Evolutionary conservation across 2,797 vertebrate genomes (phyloP), one percentile per base, ranked within the genome.

Genomic region (Pelochelys cantorii): DNA sequence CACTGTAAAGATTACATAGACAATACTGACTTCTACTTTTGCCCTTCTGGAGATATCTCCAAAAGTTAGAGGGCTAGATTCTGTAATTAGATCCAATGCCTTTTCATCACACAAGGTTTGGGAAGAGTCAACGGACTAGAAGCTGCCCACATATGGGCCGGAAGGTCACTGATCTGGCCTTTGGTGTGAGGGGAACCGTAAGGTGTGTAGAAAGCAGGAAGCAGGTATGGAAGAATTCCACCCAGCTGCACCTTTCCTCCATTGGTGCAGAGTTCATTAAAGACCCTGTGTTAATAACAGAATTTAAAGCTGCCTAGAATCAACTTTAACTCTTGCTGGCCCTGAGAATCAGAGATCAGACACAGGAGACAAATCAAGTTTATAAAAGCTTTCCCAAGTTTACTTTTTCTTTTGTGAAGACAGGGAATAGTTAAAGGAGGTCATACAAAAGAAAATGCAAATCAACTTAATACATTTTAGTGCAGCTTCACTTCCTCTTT

Each of bases 261-360:
- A 71, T n/a, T 1, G 74, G 22, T 31, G 5, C 7, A 34, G 18
- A 71, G 9, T 11, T 17, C 20, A 71, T 71, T 71, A 22, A 37
- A 71, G 20, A 71, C 2, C 34, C 65, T 11, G 20, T 71, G 57
- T 56, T 79, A 17, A 2, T 78, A n/a, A 54, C 57, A 85, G n/a
- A 88, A 81, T n/a, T 81, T 57, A 65, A 53, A 82, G 85, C 23
- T 82, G 14, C 79, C 74, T 74, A 93, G 81, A 92, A 94, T 84
- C 55, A 75, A 42, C 65, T 94, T 90, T 91, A 94, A 91, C 42
- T 84, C 87, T 84, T 57, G 2, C 4, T 59, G n/a, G 27, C 60
- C 17, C 48, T 14, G 37, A 84, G 59, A 81, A 5, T 15, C 0
- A 11, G 3, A 89, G 9, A n/a, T 86, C 23, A 82, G 23, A 22